phyloP scores from a whole-genome alignment of 2,888 invertebrate species.

The Kryphioiulus occultus region DNA sequence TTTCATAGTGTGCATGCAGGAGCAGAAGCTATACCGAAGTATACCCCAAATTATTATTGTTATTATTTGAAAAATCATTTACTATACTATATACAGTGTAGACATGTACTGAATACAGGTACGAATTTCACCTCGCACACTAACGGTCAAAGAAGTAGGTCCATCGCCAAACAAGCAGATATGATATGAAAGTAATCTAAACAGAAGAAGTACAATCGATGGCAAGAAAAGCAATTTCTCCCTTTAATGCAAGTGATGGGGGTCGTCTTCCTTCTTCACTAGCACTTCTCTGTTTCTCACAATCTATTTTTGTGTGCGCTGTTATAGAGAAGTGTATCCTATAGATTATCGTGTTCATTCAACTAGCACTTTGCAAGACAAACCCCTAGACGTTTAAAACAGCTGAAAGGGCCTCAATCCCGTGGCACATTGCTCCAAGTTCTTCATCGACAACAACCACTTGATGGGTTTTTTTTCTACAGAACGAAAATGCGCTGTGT shows the following conservation, averaged over 20 bases:
- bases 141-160: not conserved
- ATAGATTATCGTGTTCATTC: constrained; percentile 23
- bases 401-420: constrained; percentile 23
- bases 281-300: constrained; percentile 5
- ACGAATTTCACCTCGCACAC: not conserved
- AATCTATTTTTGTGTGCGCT: constrained; percentile 13
- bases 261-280: constrained; percentile 23
- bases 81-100: too few species aligned
- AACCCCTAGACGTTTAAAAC: constrained; percentile 23
- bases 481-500: not conserved
- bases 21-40: too few species aligned
- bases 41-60: too few species aligned
- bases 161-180: not conserved
- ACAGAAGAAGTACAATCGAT: not conserved
- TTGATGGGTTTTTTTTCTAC: constrained; percentile 13
- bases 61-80: too few species aligned
- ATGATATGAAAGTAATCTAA: constrained; percentile 11
- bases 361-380: constrained; percentile 23
- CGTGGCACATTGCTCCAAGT: constrained; percentile 23
- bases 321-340: constrained; percentile 23
- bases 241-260: constrained; percentile 23
- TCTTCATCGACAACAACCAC: constrained; percentile 23
- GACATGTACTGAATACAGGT: not conserved
- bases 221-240: constrained; percentile 7
- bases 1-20: too few species aligned